Conservation (phyloP, 2,113 vertebrate species). For the Solea senegalensis region DNA sequence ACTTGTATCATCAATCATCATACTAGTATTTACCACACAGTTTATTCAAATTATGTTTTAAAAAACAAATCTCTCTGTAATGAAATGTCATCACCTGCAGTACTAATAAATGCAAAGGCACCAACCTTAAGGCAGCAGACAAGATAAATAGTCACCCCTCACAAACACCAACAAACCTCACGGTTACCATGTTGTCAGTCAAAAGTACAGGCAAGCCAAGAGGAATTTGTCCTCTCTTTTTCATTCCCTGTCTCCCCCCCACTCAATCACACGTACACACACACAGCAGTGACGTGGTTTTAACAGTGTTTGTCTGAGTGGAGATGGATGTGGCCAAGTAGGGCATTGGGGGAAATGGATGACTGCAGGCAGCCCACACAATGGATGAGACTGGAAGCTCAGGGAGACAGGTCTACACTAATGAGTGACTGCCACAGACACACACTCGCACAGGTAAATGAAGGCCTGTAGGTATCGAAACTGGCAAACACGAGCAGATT, state of each 20-base stretch:
- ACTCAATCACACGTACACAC: slow-evolving; percentile 5
- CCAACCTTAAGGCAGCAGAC: slow-evolving; percentile 33
- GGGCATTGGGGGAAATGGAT: slow-evolving; percentile 58
- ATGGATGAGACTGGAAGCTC: slow-evolving; percentile 63
- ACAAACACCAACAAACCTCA: slow-evolving; percentile 47
- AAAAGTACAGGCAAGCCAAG: slow-evolving; percentile 34
- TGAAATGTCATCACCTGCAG: slow-evolving; percentile 2
- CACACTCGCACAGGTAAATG: slow-evolving; percentile 38
- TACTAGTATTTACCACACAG: not conserved
- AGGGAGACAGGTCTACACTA: slow-evolving; percentile 62
- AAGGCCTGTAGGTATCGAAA: slow-evolving; percentile 25
- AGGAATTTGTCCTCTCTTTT: slow-evolving; percentile 25
- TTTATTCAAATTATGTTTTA: slow-evolving; percentile 5
- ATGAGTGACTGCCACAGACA: slow-evolving; percentile 56
- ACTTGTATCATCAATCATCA: not conserved
- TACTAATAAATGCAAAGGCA: slow-evolving; percentile 16
- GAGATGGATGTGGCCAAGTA: slow-evolving; percentile 68
- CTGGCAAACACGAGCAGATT: slow-evolving; percentile 24
- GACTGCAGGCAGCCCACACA: slow-evolving; percentile 66
- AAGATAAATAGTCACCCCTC: slow-evolving; percentile 40
- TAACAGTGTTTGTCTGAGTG: slow-evolving; percentile 48
- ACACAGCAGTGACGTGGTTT: slow-evolving; percentile 36
- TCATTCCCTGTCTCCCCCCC: not conserved
- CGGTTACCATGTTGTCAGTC: slow-evolving; percentile 53
- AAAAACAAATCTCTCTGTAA: not conserved